phyloP scores from a whole-genome alignment of 2,113 vertebrate species.

The Anguilla japonica region DNA sequence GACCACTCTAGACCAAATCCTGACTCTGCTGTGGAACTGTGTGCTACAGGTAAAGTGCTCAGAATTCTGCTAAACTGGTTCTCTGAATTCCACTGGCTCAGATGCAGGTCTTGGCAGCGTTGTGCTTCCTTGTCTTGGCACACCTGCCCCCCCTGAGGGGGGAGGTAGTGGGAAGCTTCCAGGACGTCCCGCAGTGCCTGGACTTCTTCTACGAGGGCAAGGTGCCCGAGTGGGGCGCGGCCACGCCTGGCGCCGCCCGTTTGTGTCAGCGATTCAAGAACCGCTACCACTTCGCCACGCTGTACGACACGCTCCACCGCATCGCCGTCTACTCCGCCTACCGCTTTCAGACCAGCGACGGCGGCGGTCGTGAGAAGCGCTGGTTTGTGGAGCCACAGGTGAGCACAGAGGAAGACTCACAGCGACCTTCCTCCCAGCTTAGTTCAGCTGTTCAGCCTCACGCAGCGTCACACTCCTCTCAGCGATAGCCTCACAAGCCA shows the following conservation, averaged over 20 bases:
- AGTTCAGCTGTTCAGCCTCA: too few species aligned
- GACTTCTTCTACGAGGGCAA: conserved; percentile 65
- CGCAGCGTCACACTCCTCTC: too few species aligned
- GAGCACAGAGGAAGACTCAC: conserved; percentile 1
- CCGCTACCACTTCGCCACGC: conserved; percentile 67
- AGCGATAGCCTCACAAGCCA: too few species aligned
- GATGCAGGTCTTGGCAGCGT: conserved; percentile 21
- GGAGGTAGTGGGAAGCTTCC: conserved; percentile 44
- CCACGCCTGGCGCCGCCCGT: conserved; percentile 36
- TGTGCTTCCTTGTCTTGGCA: conserved; percentile 12
- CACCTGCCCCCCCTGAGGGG: conserved; percentile 14
- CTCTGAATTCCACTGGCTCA: not conserved
- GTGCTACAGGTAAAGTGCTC: not conserved
- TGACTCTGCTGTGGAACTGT: not conserved
- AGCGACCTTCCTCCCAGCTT: too few species aligned
- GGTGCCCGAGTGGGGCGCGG: conserved; percentile 57
- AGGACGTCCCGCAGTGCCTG: conserved; percentile 60
- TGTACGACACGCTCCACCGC: conserved; percentile 65
- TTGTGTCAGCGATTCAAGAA: conserved; percentile 64
- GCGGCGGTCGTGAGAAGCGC: conserved; percentile 62
- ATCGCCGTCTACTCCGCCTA: conserved; percentile 71
- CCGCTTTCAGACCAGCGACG: conserved; percentile 63
- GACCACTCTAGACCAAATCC: not conserved
- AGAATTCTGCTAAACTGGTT: not conserved
- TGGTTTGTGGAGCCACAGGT: conserved; percentile 77